These are phyloP conservation scores for Sarotherodon lohbergeri DNA, from an alignment of 2,113 vertebrate species.

Conservation along the genomic window DNA sequence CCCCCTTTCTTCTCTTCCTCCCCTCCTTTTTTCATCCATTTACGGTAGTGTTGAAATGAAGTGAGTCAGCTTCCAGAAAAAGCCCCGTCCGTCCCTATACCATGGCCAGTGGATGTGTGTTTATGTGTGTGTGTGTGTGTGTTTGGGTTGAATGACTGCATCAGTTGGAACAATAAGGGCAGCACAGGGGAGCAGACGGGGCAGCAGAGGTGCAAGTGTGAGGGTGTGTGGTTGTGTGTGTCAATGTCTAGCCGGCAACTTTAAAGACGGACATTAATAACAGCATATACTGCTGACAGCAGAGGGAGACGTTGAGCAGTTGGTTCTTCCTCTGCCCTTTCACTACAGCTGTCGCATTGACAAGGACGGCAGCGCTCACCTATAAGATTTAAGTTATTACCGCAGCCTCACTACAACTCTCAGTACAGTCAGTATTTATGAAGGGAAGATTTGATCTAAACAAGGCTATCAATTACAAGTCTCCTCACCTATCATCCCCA, in stretches of 20 bases:
- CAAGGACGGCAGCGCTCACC: slow-evolving; percentile 26
- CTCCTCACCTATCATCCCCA: background rate
- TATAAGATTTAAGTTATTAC: background rate
- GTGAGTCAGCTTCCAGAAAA: slow-evolving; percentile 67
- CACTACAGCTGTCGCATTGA: slow-evolving; percentile 40
- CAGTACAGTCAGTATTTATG: background rate
- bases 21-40: slow-evolving; percentile 53
- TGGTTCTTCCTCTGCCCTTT: slow-evolving; percentile 7
- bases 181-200: background rate
- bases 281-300: slow-evolving; percentile 20
- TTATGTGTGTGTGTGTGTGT: background rate
- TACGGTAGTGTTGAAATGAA: slow-evolving; percentile 48
- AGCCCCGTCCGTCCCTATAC: slow-evolving; percentile 17
- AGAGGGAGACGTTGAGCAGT: slow-evolving; percentile 51
- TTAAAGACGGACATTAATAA: background rate
- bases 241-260: background rate
- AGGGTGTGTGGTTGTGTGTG: background rate
- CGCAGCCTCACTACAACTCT: background rate
- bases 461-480: background rate
- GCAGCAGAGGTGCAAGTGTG: background rate
- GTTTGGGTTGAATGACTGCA: slow-evolving; percentile 23
- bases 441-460: background rate
- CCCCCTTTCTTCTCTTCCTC: slow-evolving; percentile 27
- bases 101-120: slow-evolving; percentile 2
- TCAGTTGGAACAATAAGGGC: slow-evolving; percentile 19